Percentiles rank a stretch among this genome's conserved stretches.
These are phyloP conservation scores for Vannuccia rotundouncinata DNA, from an alignment of 2,888 invertebrate genomes.

Conservation along the genomic window DNA sequence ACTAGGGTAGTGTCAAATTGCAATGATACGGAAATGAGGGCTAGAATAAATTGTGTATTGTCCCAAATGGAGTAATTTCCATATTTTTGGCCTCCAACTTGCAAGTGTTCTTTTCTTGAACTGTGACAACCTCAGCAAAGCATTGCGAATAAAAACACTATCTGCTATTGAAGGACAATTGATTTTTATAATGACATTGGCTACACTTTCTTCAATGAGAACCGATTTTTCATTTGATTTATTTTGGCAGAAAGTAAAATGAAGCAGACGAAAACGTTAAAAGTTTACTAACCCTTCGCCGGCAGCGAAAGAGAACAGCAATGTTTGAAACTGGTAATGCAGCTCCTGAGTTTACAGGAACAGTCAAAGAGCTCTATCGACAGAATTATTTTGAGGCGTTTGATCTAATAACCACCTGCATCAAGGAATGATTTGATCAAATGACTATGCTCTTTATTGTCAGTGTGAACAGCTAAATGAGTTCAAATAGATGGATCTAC, in stretches of 20 bases:
- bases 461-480: constrained; percentile 22
- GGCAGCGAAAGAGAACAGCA: constrained; percentile 14
- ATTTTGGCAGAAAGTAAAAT: constrained; percentile 12
- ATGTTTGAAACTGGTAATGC: constrained; percentile 1
- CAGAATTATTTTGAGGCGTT: constrained; percentile 11
- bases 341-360: constrained; percentile 1
- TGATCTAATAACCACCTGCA: constrained; percentile 7
- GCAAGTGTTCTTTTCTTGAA: constrained; percentile 12
- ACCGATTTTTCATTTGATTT: constrained; percentile 14
- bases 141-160: constrained; percentile 5
- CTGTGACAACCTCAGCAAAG: constrained; percentile 14
- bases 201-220: neutral
- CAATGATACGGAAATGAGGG: constrained; percentile 17
- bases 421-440: constrained; percentile 17
- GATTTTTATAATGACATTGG: neutral
- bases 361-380: neutral
- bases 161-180: too few species aligned
- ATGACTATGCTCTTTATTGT: constrained; percentile 1
- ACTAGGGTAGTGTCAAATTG: neutral
- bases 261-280: neutral
- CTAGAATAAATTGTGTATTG: neutral
- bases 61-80: constrained; percentile 6
- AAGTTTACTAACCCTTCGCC: neutral
- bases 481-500: neutral
- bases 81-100: constrained; percentile 15